phyloP scores from a whole-genome alignment of 1,140 invertebrate genomes.

The Chironomus tepperi region DNA sequence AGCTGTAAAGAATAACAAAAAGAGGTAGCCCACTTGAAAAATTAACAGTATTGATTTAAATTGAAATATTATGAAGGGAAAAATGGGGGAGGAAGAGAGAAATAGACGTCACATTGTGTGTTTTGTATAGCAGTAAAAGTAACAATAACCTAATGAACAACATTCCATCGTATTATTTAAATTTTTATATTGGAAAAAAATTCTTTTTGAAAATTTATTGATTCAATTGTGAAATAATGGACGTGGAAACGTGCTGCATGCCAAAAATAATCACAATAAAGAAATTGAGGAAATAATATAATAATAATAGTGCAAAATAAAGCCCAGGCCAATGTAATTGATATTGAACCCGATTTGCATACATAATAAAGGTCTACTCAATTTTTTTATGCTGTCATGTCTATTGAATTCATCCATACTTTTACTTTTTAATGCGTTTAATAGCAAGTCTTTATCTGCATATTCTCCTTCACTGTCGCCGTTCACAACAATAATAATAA shows the following conservation, averaged over 20 bases:
- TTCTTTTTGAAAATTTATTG: too few relatives aligned
- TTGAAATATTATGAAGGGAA: background rate
- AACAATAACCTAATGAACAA: constrained; percentile 14
- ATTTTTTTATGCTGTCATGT: background rate
- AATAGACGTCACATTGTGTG: background rate
- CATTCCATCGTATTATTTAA: background rate
- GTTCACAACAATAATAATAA: background rate
- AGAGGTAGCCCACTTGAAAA: background rate
- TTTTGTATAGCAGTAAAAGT: background rate
- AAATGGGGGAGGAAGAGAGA: background rate
- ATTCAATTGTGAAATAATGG: background rate
- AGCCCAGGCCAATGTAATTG: background rate
- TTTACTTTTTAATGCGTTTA: background rate
- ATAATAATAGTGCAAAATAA: background rate
- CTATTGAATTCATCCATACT: background rate
- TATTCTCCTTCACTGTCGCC: background rate
- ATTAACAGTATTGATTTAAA: background rate
- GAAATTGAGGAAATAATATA: background rate
- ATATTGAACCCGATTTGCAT: constrained; percentile 13
- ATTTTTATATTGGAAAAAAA: background rate
- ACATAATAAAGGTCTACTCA: background rate
- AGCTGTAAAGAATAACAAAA: background rate
- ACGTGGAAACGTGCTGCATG: background rate
- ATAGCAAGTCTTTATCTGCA: constrained; percentile 3
- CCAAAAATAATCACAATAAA: background rate